Base-by-base conservation (phyloP, 2,888 invertebrate genomes). In the Hermodice carunculata region DNA sequence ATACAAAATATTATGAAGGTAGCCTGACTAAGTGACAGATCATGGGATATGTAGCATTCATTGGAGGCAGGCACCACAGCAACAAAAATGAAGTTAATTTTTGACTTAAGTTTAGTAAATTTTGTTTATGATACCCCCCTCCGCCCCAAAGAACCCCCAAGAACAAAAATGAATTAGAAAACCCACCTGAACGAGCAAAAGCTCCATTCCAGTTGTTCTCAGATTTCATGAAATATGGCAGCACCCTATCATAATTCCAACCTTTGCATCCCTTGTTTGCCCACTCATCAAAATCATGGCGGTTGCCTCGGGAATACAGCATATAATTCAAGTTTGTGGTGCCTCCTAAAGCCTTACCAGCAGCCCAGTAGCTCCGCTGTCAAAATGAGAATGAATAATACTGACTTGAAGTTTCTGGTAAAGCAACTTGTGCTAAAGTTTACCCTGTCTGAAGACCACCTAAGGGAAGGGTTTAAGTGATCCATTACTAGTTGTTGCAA, bases 331-430 rank as follows among this genome's bases (percentile, higher is more conserved):
- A 88, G 0, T 94, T 94, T 37, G 93, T 93, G 4, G 93, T 93
- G 0, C 96, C 96, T 0, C 95, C 95, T 0, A 95, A 88, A 0
- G 94, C 94, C 87, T 95, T 95, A 53, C 96, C 96, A 64, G 95
- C 89, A 0, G 95, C 95, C 95, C 95, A 95, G 78, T 92, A 92
- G 81, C 94, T 94, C 42, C 94, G 89, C 76, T 92, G 71, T 8
- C 40, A 53, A 22, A 43, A 53, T 5, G 17, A 49, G 6, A 26
- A 26, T n/a, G n/a, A n/a, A n/a, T n/a, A n/a, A n/a, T n/a, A n/a
- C n/a, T n/a, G n/a, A n/a, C n/a, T n/a, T n/a, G n/a, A n/a, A n/a
- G n/a, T n/a, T n/a, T n/a, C n/a, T n/a, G n/a, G n/a, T n/a, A n/a
- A n/a, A n/a, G n/a, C n/a, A n/a, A n/a, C n/a, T n/a, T n/a, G n/a